Conservation (phyloP, 1,140 invertebrate species). For the Diploscapter pachys region DNA sequence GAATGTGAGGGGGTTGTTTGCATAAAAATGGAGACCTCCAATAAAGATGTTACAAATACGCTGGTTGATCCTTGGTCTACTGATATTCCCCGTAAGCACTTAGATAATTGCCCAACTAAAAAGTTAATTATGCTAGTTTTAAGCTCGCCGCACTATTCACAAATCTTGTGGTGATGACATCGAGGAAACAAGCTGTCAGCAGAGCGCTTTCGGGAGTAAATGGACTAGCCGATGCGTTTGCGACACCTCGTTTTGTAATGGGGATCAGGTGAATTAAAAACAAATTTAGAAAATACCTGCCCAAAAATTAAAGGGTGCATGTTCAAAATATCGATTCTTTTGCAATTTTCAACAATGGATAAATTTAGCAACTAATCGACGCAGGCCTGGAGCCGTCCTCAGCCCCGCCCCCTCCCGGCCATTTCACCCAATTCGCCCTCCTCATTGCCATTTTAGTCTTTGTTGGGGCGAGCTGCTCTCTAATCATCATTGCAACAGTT, state of each 20-base stretch:
- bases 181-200: slow-evolving; percentile 54
- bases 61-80: slow-evolving; percentile 34
- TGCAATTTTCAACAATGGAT: neutral
- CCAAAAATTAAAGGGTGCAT: neutral
- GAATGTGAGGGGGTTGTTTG: slow-evolving; percentile 54
- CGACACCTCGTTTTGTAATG: slow-evolving; percentile 43
- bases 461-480: slow-evolving; percentile 32
- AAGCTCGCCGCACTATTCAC: slow-evolving; percentile 49
- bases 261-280: slow-evolving; percentile 27
- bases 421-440: slow-evolving; percentile 32
- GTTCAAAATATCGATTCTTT: neutral
- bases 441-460: slow-evolving; percentile 35
- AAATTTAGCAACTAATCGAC: slow-evolving; percentile 24
- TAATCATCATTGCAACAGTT: slow-evolving; percentile 30
- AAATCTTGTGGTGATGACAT: slow-evolving; percentile 52
- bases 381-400: slow-evolving; percentile 30
- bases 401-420: slow-evolving; percentile 26
- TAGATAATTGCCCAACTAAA: slow-evolving; percentile 1
- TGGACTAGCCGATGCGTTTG: slow-evolving; percentile 52
- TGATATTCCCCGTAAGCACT: neutral
- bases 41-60: slow-evolving; percentile 47
- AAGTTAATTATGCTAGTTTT: neutral
- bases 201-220: slow-evolving; percentile 51
- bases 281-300: neutral
- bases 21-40: slow-evolving; percentile 57